Base-by-base conservation (phyloP, 2,113 vertebrate species). In the Aegithalos caudatus region DNA sequence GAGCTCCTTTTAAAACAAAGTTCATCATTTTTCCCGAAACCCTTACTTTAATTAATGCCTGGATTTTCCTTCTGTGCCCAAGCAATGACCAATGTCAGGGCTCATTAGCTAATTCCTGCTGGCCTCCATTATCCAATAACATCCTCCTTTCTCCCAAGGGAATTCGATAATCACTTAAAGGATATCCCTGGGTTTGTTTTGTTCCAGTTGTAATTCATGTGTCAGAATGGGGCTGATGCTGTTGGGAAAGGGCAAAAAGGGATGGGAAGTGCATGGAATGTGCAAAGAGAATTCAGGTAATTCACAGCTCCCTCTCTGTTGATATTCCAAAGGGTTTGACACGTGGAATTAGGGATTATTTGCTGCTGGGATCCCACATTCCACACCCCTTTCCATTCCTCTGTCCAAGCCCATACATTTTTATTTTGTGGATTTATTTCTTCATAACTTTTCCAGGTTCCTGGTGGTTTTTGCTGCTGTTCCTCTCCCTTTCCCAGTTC, bases 341-440 rank as follows among this genome's bases (percentile, higher is more conserved):
- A 11, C 23, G 4, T 58, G 56, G 65, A 35, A 60, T 42, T 6
- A 1, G 37, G 54, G 70, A 29, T 14, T 16, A 2, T 60, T 37
- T 66, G 6, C 31, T 66, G 84, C 3, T 42, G 64, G 35, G n/a
- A 13, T 31, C 7, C 1, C 25, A 4, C 38, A 2, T 48, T 29
- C 67, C 35, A 31, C 22, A 1, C 4, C 37, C 66, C 4, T 40
- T 67, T 54, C 31, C n/a, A 8, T 38, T 61, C 28, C 56, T 47
- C 48, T 78, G 6, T 6, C 48, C 40, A 19, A 37, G 47, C 33
- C 17, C 12, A 5, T 15, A 1, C 0, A 0, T 7, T 47, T 81
- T 25, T 35, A 11, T 12, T 22, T 22, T 0, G 4, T 40, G 10
- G 20, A 12, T 77, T 71, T 71, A 2, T 66, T 77, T 51, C 29